These are phyloP conservation scores for Paramisgurnus dabryanus DNA, from an alignment of 2,113 vertebrate species.

Conservation along the genomic window DNA sequence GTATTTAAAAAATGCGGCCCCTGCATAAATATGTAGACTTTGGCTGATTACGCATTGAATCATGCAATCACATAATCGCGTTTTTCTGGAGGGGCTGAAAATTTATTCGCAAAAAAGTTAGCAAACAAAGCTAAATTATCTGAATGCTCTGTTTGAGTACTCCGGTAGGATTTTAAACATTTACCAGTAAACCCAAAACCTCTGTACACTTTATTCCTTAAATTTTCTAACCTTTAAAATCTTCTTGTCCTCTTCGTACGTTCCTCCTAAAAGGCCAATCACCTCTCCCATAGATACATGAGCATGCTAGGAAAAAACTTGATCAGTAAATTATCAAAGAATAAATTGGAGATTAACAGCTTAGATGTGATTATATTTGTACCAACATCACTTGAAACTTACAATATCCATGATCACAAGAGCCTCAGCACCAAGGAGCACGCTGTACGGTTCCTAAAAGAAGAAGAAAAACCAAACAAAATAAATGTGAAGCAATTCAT, in stretches of 20 bases:
- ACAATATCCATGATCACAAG: slow-evolving; percentile 98
- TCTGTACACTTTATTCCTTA: not conserved
- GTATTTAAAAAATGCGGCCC: too few species aligned
- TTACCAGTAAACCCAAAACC: not conserved
- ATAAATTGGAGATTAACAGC: not conserved
- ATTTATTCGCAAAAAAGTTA: too few species aligned
- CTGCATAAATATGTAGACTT: too few species aligned
- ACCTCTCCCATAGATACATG: slow-evolving; percentile 95
- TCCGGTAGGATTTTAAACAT: too few species aligned
- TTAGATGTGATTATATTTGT: too few species aligned
- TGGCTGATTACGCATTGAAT: too few species aligned
- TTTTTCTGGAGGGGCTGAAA: too few species aligned
- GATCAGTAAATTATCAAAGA: not conserved
- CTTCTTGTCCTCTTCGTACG: slow-evolving; percentile 80
- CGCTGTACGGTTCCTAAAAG: slow-evolving; percentile 90
- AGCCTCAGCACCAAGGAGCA: slow-evolving; percentile 89
- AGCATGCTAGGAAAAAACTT: slow-evolving; percentile 79
- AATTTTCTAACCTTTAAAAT: slow-evolving; percentile 81
- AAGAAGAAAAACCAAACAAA: slow-evolving; percentile 33
- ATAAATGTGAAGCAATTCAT: not conserved
- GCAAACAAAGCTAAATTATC: too few species aligned
- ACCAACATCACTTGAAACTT: slow-evolving; percentile 51
- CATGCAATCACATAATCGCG: too few species aligned
- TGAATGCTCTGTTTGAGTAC: too few species aligned
- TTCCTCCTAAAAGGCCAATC: slow-evolving; percentile 92